A percentile compares a stretch with the other conserved stretches of the same genome.
phyloP scores from a whole-genome alignment of 2,797 vertebrate species.

The Eidolon dupreanum region DNA sequence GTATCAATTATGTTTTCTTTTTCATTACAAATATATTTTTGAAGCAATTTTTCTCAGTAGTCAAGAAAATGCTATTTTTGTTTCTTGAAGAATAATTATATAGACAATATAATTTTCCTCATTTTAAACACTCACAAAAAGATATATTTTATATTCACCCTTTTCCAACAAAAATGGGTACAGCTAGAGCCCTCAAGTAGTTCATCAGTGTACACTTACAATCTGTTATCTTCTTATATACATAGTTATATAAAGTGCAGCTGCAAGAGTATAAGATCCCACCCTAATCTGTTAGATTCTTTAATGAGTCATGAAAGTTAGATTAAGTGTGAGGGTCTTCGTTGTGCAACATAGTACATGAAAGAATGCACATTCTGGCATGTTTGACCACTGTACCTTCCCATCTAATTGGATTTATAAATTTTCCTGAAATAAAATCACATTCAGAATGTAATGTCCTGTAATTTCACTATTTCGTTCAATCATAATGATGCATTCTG shows the following conservation, averaged over 20 bases:
- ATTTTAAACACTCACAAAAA: background rate
- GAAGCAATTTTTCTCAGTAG: background rate
- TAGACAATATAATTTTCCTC: background rate
- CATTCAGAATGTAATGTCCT: background rate
- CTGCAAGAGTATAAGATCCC: background rate
- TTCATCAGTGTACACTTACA: background rate
- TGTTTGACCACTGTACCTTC: background rate
- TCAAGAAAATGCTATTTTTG: background rate
- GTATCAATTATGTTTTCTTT: background rate
- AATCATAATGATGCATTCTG: background rate
- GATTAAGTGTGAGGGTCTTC: background rate
- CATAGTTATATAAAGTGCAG: background rate
- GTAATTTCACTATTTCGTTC: background rate
- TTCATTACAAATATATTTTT: background rate
- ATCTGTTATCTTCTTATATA: background rate
- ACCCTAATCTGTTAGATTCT: background rate
- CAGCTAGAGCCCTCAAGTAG: too few species aligned
- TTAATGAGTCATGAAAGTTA: background rate
- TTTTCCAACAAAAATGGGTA: background rate
- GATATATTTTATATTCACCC: background rate
- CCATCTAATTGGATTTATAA: background rate
- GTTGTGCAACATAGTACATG: background rate
- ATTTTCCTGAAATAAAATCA: background rate
- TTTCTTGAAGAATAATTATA: background rate
- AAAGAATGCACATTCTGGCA: background rate